Evolutionary conservation across 2,113 vertebrate genomes (phyloP), one percentile per base, ranked within the genome.

Genomic region (Microtus richardsoni): DNA sequence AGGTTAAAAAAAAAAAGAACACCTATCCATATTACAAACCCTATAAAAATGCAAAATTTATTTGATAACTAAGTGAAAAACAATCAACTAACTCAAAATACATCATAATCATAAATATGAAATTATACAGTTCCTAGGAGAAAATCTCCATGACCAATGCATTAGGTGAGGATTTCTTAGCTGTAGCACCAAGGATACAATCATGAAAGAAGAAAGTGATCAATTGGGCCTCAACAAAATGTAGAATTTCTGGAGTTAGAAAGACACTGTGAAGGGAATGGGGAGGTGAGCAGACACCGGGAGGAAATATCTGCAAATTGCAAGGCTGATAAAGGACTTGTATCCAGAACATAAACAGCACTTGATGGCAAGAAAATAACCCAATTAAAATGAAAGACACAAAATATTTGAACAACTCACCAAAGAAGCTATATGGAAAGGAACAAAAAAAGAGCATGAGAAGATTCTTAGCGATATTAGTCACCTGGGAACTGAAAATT

Each of bases 321-420:
- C 93, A 78, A 64, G 82, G 44, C 91, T 95, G 26, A 28, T 44
- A 64, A 91, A 93, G 88, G 26, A 87, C 10, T 68, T 85, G 41
- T 49, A 87, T 89, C 17, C 60, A 93, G 95, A 94, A 28, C 39
- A n/a, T 5, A 74, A 66, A 19, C 30, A 36, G 36, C 74, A 94
- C 47, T 74, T 54, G 77, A n/a, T 68, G 30, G 47, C 70, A 86
- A 93, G 41, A 90, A 87, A 90, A 44, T 17, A 74, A 78, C 41
- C 33, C 79, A 66, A 49, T 84, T 93, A 89, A 36, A 70, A 82
- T 36, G 33, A 12, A 16, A 44, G 28, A 5, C 28, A 26, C 30
- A 91, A 95, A 89, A 84, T 49, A 95, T 84, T 84, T 92, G 52
- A 94, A 95, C 13, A 93, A 70, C 60, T 95, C 54, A 36, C 60